Evolutionary conservation across 2,797 vertebrate species (phyloP).

Genomic region (Varecia variegata): DNA sequence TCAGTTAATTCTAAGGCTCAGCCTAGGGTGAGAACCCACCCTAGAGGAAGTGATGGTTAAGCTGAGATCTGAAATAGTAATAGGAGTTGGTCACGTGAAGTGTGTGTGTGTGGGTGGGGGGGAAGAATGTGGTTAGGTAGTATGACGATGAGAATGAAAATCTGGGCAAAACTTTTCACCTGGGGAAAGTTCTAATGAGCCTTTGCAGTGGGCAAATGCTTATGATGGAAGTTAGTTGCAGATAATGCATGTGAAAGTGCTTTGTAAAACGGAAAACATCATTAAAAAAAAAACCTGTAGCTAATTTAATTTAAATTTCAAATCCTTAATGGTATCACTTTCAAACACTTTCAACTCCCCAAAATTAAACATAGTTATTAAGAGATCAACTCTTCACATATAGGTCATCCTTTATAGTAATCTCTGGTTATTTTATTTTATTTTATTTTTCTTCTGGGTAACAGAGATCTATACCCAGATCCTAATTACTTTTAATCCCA

Average conservation of each 20-base stretch:
- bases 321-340: neutral
- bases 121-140: neutral
- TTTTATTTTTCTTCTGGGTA: constrained; percentile 18
- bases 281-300: neutral
- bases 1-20: neutral
- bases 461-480: neutral
- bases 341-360: neutral
- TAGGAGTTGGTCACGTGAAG: neutral
- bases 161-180: neutral
- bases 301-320: constrained; percentile 44
- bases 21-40: neutral
- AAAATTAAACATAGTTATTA: constrained; percentile 23
- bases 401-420: neutral
- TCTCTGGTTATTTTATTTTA: constrained; percentile 18
- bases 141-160: neutral
- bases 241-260: neutral
- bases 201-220: neutral
- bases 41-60: neutral
- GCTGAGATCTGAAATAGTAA: neutral
- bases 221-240: neutral
- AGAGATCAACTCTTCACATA: neutral
- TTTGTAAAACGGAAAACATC: neutral
- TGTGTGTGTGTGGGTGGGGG: neutral
- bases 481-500: constrained; percentile 47
- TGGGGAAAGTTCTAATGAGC: neutral